These are phyloP conservation scores for Autographa pulchrina DNA, from an alignment of 2,888 invertebrate species.

Conservation along the genomic window DNA sequence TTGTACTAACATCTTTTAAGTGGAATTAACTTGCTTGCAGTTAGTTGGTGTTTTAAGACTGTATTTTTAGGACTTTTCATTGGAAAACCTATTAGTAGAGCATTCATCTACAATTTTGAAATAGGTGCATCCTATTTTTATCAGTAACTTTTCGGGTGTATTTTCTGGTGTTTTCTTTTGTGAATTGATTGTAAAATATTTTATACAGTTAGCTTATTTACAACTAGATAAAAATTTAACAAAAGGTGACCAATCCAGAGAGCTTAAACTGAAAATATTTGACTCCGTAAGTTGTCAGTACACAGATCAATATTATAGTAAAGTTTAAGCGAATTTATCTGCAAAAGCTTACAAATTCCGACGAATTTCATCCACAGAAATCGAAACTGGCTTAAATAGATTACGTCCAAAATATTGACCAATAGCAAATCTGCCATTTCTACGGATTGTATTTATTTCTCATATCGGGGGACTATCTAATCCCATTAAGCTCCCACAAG, in stretches of 20 bases:
- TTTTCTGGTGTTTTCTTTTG: too few relatives aligned
- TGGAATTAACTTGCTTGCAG: conserved; percentile 4
- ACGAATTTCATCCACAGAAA: neutral
- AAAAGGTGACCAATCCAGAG: too few relatives aligned
- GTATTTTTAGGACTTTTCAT: neutral
- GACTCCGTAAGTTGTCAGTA: too few relatives aligned
- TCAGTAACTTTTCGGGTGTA: too few relatives aligned
- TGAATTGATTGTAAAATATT: too few relatives aligned
- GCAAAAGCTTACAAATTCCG: neutral
- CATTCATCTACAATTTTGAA: too few relatives aligned
- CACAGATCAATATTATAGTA: too few relatives aligned
- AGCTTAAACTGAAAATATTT: too few relatives aligned
- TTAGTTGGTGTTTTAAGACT: neutral
- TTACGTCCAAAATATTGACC: neutral
- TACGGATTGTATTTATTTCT: conserved; percentile 1
- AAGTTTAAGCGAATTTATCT: neutral
- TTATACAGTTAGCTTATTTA: too few relatives aligned
- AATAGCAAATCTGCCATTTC: conserved; percentile 13
- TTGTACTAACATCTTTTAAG: conserved; percentile 31
- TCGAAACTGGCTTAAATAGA: neutral
- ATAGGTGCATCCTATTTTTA: too few relatives aligned
- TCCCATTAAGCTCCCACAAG: conserved; percentile 28
- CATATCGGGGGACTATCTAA: conserved; percentile 7
- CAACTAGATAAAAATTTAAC: too few relatives aligned
- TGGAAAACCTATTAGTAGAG: neutral